Evolutionary conservation across 2,797 vertebrate species (phyloP).

Genomic region (Miichthys miiuy): DNA sequence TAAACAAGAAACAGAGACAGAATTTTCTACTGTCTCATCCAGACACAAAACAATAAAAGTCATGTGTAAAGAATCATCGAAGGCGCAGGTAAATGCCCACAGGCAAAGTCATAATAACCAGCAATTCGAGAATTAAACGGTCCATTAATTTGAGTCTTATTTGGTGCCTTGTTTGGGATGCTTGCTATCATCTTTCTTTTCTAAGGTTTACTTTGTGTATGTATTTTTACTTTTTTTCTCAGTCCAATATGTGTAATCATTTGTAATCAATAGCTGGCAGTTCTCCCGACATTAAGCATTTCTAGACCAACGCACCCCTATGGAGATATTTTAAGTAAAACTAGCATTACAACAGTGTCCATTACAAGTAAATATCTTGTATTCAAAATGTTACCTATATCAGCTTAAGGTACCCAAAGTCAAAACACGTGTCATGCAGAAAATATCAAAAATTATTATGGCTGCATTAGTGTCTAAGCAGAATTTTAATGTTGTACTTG

Average conservation of each 20-base stretch:
- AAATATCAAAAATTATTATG: background rate
- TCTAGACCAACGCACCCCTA: background rate
- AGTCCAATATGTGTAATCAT: background rate
- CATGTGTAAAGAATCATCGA: background rate
- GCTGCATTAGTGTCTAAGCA: background rate
- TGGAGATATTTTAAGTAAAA: slow-evolving; percentile 1
- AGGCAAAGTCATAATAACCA: background rate
- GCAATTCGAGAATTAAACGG: background rate
- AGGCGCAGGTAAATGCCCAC: background rate
- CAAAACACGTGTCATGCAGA: background rate
- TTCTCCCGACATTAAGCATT: background rate
- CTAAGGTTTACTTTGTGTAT: background rate
- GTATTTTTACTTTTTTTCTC: background rate
- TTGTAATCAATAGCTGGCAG: background rate
- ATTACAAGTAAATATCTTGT: background rate
- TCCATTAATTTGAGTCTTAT: too few species aligned
- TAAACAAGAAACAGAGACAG: background rate
- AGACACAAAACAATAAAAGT: background rate
- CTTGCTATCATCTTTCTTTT: background rate
- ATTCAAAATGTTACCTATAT: background rate
- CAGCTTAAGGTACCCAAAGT: background rate
- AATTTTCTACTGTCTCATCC: background rate
- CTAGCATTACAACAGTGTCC: background rate
- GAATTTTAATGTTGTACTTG: background rate
- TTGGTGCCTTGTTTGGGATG: background rate